Base-by-base conservation (phyloP, 2,888 invertebrate genomes). In the Caradrina kadenii region DNA sequence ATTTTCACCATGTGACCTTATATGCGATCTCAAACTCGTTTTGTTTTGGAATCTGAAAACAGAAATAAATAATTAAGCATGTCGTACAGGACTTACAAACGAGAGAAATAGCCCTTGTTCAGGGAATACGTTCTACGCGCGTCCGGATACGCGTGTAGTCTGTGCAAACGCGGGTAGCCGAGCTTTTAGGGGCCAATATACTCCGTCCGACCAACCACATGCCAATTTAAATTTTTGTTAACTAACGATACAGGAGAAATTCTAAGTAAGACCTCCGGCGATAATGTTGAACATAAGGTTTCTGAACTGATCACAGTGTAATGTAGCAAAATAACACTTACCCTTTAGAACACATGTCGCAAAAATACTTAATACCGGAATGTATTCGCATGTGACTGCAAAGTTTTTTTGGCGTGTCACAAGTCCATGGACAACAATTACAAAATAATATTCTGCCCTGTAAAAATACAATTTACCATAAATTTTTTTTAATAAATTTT, bases 311-410 rank as follows among this genome's bases (percentile, higher is more conserved):
- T 55, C 4, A 10, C 17, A 1, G 55, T 50, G n/a, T 42, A 26
- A 1, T 26, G 13, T 15, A 19, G 13, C 11, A 35, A 52, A 1
- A 0, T 45, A 15, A 49, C 49, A 69, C 82, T 79, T 79, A 93
- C 94, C 81, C 72, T 88, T 91, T 92, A 35, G 86, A 85, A 76
- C 94, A 94, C 59, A 86, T 63, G 72, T 93, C 90, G 73, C 94
- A 94, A 59, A 86, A 69, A 56, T 78, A 92, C 22, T 58, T 81
- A 13, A 73, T 82, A 42, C 73, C 59, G 17, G 86, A 76, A 78
- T 93, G 93, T 2, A 63, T 35, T 3, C 69, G 49, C 50, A 84
- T 61, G 66, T 93, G 94, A 66, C 82, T 82, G 5, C 55, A 76
- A 39, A 93, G 70, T 69, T 83, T 86, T 52, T 54, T 83, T 2